phyloP scores from a whole-genome alignment of 2,888 invertebrate genomes.

The Ornithoptera alexandrae region DNA sequence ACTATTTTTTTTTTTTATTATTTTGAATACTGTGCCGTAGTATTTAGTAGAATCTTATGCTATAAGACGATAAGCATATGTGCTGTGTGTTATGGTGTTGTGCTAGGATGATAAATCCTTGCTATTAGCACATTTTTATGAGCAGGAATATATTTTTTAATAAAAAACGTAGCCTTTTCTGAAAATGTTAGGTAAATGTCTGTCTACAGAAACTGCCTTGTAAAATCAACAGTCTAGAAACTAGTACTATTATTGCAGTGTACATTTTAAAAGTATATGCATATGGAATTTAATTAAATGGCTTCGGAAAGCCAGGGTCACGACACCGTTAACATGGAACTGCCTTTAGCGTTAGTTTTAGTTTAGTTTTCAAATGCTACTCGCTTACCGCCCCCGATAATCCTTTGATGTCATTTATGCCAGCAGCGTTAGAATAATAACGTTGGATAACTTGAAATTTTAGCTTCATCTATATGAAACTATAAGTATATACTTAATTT shows the following conservation, averaged over 20 bases:
- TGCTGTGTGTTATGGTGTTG: too few relatives aligned
- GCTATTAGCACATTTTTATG: too few relatives aligned
- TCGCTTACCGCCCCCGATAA: constrained; percentile 35
- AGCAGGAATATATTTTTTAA: not conserved
- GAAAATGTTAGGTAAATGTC: not conserved
- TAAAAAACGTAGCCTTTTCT: not conserved
- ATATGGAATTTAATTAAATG: constrained; percentile 6
- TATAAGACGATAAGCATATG: too few relatives aligned
- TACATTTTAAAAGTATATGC: not conserved
- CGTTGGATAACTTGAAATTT: constrained; percentile 40
- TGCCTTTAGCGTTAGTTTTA: constrained; percentile 47
- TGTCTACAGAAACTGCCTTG: not conserved
- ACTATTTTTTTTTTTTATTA: too few relatives aligned
- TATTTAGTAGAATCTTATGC: too few relatives aligned
- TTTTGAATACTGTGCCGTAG: too few relatives aligned
- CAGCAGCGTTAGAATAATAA: constrained; percentile 61
- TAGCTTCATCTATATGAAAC: not conserved
- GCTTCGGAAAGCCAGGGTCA: constrained; percentile 26
- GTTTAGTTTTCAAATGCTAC: constrained; percentile 66
- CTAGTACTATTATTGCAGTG: not conserved
- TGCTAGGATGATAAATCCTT: too few relatives aligned
- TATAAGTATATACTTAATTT: not conserved
- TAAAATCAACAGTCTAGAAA: not conserved
- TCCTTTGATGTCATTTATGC: constrained; percentile 60
- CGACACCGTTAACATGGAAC: constrained; percentile 41